Percentiles rank a stretch among this genome's conserved stretches.
Conservation (phyloP, 2,113 vertebrate species). For the Turnix velox region DNA sequence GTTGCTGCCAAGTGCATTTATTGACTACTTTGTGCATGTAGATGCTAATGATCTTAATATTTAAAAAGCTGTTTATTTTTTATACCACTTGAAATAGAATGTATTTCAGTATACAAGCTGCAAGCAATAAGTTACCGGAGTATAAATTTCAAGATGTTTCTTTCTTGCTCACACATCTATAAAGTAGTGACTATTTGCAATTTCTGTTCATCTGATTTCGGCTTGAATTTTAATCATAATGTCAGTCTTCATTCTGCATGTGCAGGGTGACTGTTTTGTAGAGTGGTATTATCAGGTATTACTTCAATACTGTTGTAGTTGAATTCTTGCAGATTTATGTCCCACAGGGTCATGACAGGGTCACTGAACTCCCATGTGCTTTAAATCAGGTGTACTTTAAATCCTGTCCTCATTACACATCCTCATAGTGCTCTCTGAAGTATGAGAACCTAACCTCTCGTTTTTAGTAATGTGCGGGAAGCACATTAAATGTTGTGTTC, state of each 20-base stretch:
- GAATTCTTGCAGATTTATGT: neutral
- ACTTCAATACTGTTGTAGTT: neutral
- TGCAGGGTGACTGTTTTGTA: neutral
- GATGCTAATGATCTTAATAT: neutral
- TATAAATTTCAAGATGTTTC: neutral
- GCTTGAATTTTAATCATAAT: neutral
- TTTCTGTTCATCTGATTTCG: neutral
- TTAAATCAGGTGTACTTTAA: neutral
- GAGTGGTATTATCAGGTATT: neutral
- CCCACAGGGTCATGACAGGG: neutral
- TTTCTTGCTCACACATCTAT: fast-evolving
- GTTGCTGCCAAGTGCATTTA: neutral
- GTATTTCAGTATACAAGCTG: too few species aligned
- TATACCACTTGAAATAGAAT: neutral
- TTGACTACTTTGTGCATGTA: neutral
- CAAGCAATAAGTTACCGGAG: neutral
- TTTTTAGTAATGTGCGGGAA: neutral
- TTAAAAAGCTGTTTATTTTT: neutral
- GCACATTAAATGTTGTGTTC: neutral
- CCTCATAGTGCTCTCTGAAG: neutral
- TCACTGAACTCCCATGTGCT: neutral
- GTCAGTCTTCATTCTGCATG: neutral
- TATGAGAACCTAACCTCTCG: neutral
- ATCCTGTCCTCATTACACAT: neutral
- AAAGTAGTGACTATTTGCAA: neutral